These are phyloP conservation scores for Eretmochelys imbricata DNA, from an alignment of 2,113 vertebrate genomes.

Conservation along the genomic window DNA sequence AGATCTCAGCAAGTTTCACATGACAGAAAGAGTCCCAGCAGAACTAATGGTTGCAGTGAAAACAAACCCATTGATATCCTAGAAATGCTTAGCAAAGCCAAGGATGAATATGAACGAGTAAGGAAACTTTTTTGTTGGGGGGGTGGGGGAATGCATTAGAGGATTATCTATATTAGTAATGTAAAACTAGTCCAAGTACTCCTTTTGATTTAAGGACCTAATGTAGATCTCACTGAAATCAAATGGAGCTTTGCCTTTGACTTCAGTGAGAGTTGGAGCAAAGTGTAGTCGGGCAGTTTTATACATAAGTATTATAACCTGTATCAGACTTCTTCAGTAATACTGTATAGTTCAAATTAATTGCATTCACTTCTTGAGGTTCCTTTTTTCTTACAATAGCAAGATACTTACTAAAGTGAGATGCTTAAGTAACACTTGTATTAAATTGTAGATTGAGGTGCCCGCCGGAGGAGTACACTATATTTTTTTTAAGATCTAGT, in stretches of 20 bases:
- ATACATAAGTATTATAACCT: background rate
- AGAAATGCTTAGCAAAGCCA: conserved; percentile 97
- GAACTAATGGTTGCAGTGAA: conserved; percentile 85
- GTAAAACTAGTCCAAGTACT: background rate
- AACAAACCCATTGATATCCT: conserved; percentile 91
- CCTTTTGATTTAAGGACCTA: background rate
- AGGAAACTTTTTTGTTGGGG: conserved; percentile 35
- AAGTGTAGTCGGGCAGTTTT: background rate
- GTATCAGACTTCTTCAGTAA: background rate
- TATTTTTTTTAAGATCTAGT: background rate
- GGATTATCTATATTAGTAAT: background rate
- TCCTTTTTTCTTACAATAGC: background rate
- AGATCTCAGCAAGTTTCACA: conserved; percentile 83
- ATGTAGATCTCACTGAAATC: background rate
- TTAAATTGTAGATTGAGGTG: background rate
- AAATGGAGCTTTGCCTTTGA: background rate
- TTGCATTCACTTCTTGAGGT: background rate
- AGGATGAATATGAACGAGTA: conserved; percentile 96
- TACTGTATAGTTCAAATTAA: background rate
- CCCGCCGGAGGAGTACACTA: background rate
- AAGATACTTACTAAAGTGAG: background rate
- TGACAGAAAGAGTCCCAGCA: conserved; percentile 81
- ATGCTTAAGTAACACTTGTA: background rate
- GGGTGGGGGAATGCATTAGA: background rate
- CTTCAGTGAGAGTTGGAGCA: background rate